Base-by-base conservation (phyloP, 2,113 vertebrate genomes). In the Artemisiospiza belli region DNA sequence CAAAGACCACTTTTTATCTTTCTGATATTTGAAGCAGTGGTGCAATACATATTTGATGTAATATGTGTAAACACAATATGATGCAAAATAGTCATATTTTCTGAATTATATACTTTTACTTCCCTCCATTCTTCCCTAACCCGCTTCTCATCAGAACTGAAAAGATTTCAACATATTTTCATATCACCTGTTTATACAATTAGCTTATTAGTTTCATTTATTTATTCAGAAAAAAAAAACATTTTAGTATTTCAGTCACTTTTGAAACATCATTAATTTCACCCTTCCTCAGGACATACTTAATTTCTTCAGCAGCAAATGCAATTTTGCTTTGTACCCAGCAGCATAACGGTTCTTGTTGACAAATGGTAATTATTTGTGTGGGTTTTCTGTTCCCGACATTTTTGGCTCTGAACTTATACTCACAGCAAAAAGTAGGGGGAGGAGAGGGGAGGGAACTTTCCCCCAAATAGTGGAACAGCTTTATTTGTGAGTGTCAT, bases 341-440 rank as follows among this genome's bases (percentile, higher is more conserved):
- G 76, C 44, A 96, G 90, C 67, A 74, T 64, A 94, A 87, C 85
- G 68, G 61, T 73, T 94, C 51, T 92, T 96, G 68, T 96, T 96
- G 74, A 97, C 93, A 97, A 96, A 94, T 95, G 84, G 41, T 95
- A 97, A 97, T 96, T 96, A 95, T 94, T 96, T 90, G 80, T 93
- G 78, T 83, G 91, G 47, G n/a, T 68, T 90, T 62, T 76, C 76
- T 94, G 68, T 85, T 59, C 68, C 84, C 2, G 0, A 72, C 25
- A 82, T 97, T 92, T 64, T 95, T 95, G 74, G 66, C 88, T 94
- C 73, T 92, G 74, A 97, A 89, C n/a, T 85, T 75, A 90, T 17
- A 97, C 92, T 96, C 85, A 97, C 88, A 93, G 44, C 23, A 93
- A 70, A 96, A 96, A 77, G 16, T 80, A 85, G 11, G 11, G 21